Base-by-base conservation (phyloP, 2,888 invertebrate genomes). In the Lepidochrysops patricia region DNA sequence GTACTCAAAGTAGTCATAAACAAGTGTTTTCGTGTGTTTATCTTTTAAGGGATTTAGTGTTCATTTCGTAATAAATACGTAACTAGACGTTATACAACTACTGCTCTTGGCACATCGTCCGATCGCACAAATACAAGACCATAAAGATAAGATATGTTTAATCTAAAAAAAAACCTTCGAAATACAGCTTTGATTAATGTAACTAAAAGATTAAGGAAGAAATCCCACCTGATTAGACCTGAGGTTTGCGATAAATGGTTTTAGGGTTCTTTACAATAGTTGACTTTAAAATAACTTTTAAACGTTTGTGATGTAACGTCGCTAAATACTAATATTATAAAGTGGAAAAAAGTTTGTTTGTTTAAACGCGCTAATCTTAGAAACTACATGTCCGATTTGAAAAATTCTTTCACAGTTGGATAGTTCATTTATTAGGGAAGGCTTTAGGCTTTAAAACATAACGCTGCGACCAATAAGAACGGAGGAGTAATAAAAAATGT, bases 171-270 rank as follows among this genome's bases (percentile, higher is more conserved):
- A 72, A 77, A 80, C 83, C 80, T 84, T 82, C 79, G 67, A 71
- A 74, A 74, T 74, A 77, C 66, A 72, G 73, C 78, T 78, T 79
- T 84, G 83, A 84, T 86, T 87, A 82, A 83, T 79, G 77, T 63
- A 66, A 68, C 66, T 66, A 67, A 74, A 60, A 70, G 76, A 82
- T 80, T 79, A 81, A 61, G 50, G 25, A 67, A 74, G 70, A 84
- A 83, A 85, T 84, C 81, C 77, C 67, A 54, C 58, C 61, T 63
- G 82, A 83, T 82, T 78, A 81, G 63, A 60, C 73, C 73, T 73
- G 77, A 78, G 77, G 78, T 76, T 79, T 68, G 62, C 63, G 80
- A 82, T 82, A 80, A 72, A 65, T 66, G 67, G 54, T 60, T 63
- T 63, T 63, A 48, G 56, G 56, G 59, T 58, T 57, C 27, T 13